A percentile compares a stretch with the other conserved stretches of the same genome.
These are phyloP conservation scores for Diaprepes abbreviatus DNA, from an alignment of 2,888 invertebrate species.

Conservation along the genomic window DNA sequence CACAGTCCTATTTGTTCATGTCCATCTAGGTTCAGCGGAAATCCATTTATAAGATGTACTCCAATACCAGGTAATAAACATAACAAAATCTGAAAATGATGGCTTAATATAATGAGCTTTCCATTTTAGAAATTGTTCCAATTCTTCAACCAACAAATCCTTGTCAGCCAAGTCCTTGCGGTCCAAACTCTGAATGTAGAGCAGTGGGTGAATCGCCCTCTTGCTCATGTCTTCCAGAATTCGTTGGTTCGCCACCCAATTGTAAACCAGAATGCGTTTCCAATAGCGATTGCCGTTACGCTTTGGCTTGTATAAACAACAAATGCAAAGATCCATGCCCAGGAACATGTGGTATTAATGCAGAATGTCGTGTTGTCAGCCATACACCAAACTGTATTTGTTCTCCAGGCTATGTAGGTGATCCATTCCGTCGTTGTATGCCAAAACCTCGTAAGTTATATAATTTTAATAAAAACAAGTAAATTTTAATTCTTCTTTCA, in stretches of 20 bases:
- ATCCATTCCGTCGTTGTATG: conserved; percentile 80
- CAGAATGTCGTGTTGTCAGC: conserved; percentile 82
- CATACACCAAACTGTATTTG: conserved; percentile 83
- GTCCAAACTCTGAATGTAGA: conserved; percentile 82
- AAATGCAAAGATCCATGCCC: conserved; percentile 84
- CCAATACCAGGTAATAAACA: conserved; percentile 57
- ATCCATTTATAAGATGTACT: conserved; percentile 81
- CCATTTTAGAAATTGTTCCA: conserved; percentile 59
- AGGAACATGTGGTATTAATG: conserved; percentile 78
- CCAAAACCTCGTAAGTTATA: conserved; percentile 57
- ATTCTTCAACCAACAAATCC: conserved; percentile 71
- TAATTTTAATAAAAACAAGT: no score
- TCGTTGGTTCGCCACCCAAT: conserved; percentile 79
- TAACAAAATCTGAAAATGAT: conserved; percentile 4
- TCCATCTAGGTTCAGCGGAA: conserved; percentile 76
- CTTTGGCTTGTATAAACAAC: conserved; percentile 81
- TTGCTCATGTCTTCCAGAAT: conserved; percentile 80
- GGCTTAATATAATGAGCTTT: neutral
- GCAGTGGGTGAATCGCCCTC: conserved; percentile 77
- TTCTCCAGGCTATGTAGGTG: conserved; percentile 76
- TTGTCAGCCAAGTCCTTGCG: conserved; percentile 86
- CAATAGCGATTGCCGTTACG: conserved; percentile 80
- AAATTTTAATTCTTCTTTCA: no score
- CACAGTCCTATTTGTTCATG: conserved; percentile 87
- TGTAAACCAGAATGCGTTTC: conserved; percentile 86